Conservation (phyloP, 2,888 invertebrate species). For the Polydesmus complanatus region DNA sequence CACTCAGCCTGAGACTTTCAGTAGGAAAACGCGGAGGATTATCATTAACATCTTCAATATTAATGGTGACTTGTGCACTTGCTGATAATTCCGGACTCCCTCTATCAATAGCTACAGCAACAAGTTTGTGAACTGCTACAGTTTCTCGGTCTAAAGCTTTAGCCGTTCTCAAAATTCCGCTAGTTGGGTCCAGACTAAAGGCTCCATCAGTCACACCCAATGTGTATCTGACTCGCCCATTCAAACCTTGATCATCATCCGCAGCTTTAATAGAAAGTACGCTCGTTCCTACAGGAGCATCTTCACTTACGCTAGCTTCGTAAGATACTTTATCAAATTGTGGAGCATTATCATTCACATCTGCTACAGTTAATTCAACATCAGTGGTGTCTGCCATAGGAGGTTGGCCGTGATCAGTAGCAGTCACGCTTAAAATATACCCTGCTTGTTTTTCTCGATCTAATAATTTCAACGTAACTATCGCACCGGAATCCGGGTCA, state of each 20-base stretch:
- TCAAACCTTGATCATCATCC: slow-evolving; percentile 72
- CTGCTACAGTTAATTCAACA: slow-evolving; percentile 84
- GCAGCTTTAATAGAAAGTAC: slow-evolving; percentile 43
- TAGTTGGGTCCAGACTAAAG: slow-evolving; percentile 81
- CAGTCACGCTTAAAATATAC: slow-evolving; percentile 79
- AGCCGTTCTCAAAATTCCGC: slow-evolving; percentile 79
- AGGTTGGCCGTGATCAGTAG: slow-evolving; percentile 81
- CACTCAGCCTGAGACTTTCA: slow-evolving; percentile 72
- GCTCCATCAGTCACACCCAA: slow-evolving; percentile 61
- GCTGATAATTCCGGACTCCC: slow-evolving; percentile 53
- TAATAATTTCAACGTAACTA: slow-evolving; percentile 66
- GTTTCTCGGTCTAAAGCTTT: slow-evolving; percentile 83
- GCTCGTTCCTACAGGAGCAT: slow-evolving; percentile 60
- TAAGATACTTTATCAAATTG: slow-evolving; percentile 62
- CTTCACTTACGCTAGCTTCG: slow-evolving; percentile 68
- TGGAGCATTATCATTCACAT: slow-evolving; percentile 92
- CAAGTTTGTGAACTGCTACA: slow-evolving; percentile 65
- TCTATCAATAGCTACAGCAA: slow-evolving; percentile 76
- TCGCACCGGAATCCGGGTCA: slow-evolving; percentile 83
- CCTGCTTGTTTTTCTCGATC: slow-evolving; percentile 68
- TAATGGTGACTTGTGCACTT: slow-evolving; percentile 46
- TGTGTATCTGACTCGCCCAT: slow-evolving; percentile 67
- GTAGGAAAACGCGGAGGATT: slow-evolving; percentile 79
- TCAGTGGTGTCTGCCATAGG: slow-evolving; percentile 85
- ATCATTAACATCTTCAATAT: slow-evolving; percentile 73